These are phyloP conservation scores for Tachysurus vachellii DNA, from an alignment of 2,113 vertebrate species.

Conservation along the genomic window DNA sequence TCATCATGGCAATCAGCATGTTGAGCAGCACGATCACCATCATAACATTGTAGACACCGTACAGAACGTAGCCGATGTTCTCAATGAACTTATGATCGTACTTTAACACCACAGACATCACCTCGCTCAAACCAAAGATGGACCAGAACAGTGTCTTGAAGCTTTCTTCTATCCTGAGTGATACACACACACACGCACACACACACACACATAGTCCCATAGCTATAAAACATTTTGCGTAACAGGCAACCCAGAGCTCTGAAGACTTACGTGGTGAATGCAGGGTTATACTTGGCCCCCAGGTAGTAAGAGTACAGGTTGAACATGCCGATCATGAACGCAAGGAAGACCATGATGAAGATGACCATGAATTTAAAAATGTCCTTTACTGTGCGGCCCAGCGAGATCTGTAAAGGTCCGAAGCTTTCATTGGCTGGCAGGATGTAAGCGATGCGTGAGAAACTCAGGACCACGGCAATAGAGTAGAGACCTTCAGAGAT, in stretches of 20 bases:
- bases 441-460: conserved; percentile 86
- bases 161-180: conserved; percentile 84
- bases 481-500: conserved; percentile 90
- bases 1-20: conserved; percentile 91
- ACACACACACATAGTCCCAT: not conserved
- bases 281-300: conserved; percentile 86
- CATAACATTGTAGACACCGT: conserved; percentile 86
- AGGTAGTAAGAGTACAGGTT: conserved; percentile 90
- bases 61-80: conserved; percentile 87
- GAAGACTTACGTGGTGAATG: conserved; percentile 85
- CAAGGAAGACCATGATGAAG: conserved; percentile 90
- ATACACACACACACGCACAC: not conserved
- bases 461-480: conserved; percentile 87
- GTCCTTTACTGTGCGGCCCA: conserved; percentile 88
- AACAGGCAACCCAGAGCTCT: not conserved
- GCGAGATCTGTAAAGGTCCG: conserved; percentile 87
- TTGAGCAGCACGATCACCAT: conserved; percentile 89
- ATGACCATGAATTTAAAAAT: conserved; percentile 94
- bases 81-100: conserved; percentile 90
- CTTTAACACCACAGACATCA: conserved; percentile 86
- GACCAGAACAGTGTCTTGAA: conserved; percentile 92
- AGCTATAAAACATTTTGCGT: not conserved
- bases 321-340: conserved; percentile 93
- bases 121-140: conserved; percentile 87
- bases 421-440: conserved; percentile 89